Evolutionary conservation across 1,140 invertebrate genomes (phyloP).

Genomic region (Ylistrum balloti): DNA sequence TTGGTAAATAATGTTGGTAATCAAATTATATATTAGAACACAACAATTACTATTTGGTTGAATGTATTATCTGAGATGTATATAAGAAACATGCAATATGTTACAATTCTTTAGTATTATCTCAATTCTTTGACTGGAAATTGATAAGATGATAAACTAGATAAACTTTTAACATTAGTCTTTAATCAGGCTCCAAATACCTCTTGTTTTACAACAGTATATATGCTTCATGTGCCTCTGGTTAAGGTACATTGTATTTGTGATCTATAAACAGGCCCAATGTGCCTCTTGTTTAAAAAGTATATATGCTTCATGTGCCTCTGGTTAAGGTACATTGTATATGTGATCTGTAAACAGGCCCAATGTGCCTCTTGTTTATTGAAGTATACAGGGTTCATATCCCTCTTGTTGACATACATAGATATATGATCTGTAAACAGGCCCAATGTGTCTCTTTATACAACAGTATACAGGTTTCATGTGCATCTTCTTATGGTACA

Average conservation of each 20-base stretch:
- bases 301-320: not conserved
- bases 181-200: too few species aligned
- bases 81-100: too few species aligned
- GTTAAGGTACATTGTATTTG: not conserved
- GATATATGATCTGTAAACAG: not conserved
- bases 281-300: not conserved
- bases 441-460: not conserved
- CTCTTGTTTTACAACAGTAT: not conserved
- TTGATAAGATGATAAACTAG: too few species aligned
- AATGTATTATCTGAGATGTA: not conserved
- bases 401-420: not conserved
- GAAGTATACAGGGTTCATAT: not conserved
- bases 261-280: not conserved
- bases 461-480: not conserved
- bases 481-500: not conserved
- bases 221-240: not conserved
- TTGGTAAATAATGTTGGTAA: not conserved
- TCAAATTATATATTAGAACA: not conserved
- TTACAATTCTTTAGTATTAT: too few species aligned
- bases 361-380: not conserved
- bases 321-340: not conserved
- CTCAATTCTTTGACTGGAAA: too few species aligned
- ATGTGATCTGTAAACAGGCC: not conserved
- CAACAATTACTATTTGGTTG: not conserved
- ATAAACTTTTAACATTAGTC: too few species aligned